phyloP scores from a whole-genome alignment of 2,888 invertebrate species.

The Notocelia uddmanniana region DNA sequence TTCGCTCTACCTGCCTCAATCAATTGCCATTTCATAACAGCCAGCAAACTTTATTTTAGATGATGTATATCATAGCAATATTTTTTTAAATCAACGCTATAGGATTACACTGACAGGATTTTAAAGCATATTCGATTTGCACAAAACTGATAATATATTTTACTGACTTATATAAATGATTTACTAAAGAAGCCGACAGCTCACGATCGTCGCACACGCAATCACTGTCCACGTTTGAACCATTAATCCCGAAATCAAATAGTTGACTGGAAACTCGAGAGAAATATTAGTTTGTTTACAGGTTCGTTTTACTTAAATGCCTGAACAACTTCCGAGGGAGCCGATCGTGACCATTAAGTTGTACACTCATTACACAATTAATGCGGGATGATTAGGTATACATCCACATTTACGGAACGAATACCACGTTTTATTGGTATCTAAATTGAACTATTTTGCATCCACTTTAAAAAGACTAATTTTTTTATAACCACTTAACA shows the following conservation, averaged over 20 bases:
- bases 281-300: constrained; percentile 10
- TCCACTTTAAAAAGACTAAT: no score
- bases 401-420: neutral
- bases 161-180: constrained; percentile 28
- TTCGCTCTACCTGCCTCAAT: constrained; percentile 8
- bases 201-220: constrained; percentile 9
- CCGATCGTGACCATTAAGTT: constrained; percentile 9
- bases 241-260: constrained; percentile 36
- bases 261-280: neutral
- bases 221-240: constrained; percentile 10
- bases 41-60: no score
- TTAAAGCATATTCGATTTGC: constrained; percentile 11
- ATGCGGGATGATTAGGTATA: neutral
- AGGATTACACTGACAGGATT: constrained; percentile 20
- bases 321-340: neutral
- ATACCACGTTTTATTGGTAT: neutral
- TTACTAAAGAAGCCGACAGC: constrained; percentile 34
- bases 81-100: neutral
- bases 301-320: constrained; percentile 18
- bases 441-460: neutral
- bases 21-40: neutral
- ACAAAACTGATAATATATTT: constrained; percentile 15
- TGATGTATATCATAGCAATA: no score
- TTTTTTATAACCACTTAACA: no score
- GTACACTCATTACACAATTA: neutral